Evolutionary conservation across 2,113 vertebrate genomes (phyloP).

Genomic region (Numenius arquata): DNA sequence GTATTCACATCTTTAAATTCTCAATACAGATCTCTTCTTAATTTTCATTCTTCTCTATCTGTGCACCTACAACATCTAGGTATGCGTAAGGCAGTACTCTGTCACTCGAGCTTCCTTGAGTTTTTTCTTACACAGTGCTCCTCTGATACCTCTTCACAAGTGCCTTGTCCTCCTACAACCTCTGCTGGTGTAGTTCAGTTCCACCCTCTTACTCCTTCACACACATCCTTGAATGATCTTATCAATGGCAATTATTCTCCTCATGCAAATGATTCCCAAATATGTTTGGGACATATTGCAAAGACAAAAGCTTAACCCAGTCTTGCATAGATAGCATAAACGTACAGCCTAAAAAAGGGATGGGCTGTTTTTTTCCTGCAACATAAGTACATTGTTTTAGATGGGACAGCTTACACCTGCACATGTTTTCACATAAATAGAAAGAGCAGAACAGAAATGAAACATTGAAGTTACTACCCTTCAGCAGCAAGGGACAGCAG

Average conservation of each 20-base stretch:
- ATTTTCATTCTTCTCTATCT: background rate
- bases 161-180: background rate
- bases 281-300: background rate
- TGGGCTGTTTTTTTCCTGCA: background rate
- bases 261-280: background rate
- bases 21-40: background rate
- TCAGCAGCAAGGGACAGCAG: accelerated
- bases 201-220: background rate
- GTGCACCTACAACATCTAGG: background rate
- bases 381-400: accelerated
- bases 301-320: background rate
- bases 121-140: background rate
- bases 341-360: background rate
- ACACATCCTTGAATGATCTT: background rate
- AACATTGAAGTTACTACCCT: background rate
- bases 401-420: background rate
- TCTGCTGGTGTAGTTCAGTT: background rate
- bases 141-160: background rate
- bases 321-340: background rate
- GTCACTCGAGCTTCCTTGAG: background rate
- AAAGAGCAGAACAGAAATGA: background rate
- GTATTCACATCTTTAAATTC: background rate
- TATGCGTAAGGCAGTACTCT: background rate
- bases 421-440: background rate
- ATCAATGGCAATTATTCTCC: background rate